Evolutionary conservation across 2,113 vertebrate genomes (phyloP).

Genomic region (Marmota flaviventris): DNA sequence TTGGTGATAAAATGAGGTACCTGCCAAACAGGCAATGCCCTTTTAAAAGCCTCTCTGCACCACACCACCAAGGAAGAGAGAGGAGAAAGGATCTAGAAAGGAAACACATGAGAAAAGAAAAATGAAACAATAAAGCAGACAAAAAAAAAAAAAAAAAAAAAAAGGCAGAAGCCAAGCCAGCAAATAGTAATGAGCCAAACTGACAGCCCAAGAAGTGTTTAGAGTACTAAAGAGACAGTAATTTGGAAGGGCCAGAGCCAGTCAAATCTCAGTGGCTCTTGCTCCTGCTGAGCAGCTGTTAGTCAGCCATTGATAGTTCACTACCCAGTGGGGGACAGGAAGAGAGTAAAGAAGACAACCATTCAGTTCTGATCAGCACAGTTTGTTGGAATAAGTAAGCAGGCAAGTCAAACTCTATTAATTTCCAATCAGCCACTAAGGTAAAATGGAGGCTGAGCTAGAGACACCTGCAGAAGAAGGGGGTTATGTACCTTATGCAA

Average conservation of each 20-base stretch:
- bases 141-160: not conserved
- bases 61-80: not conserved
- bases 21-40: not conserved
- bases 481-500: not conserved
- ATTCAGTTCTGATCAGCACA: not conserved
- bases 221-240: not conserved
- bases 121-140: not conserved
- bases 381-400: not conserved
- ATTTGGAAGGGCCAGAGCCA: not conserved
- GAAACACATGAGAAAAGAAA: not conserved
- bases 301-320: not conserved
- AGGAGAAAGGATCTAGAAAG: not conserved
- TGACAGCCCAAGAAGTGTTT: not conserved
- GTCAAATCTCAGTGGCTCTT: not conserved
- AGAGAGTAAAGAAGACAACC: not conserved
- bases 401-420: not conserved
- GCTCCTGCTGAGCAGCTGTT: not conserved
- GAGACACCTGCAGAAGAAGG: not conserved
- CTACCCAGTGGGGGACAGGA: not conserved
- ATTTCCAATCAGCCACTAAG: not conserved
- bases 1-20: not conserved
- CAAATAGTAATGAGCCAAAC: not conserved
- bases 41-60: not conserved
- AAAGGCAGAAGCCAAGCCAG: not conserved
- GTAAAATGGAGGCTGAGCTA: not conserved